These are phyloP conservation scores for Eristalis arbustorum DNA, from an alignment of 2,888 invertebrate genomes.

Conservation along the genomic window DNA sequence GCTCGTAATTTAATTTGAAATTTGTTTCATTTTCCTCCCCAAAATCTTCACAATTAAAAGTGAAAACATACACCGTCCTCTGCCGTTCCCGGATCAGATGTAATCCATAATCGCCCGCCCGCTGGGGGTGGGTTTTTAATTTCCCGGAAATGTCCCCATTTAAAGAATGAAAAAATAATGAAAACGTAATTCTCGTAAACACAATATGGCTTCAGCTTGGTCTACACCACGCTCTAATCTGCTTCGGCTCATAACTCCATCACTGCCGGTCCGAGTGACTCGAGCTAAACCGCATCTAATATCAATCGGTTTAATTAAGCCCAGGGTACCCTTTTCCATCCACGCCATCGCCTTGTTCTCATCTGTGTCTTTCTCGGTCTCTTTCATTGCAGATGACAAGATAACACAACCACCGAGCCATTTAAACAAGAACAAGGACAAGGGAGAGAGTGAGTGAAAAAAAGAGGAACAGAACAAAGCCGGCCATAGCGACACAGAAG, in stretches of 20 bases:
- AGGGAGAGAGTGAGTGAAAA: neutral
- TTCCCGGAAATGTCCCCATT: neutral
- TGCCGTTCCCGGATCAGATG: neutral
- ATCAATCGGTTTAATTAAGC: slow-evolving; percentile 59
- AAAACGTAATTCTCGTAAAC: neutral
- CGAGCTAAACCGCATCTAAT: slow-evolving; percentile 54
- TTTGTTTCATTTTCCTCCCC: neutral
- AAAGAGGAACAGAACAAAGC: neutral
- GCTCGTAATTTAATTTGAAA: neutral
- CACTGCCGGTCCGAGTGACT: slow-evolving; percentile 14
- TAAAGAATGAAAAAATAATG: neutral
- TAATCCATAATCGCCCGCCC: slow-evolving; percentile 7
- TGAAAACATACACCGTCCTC: neutral
- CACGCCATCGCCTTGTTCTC: slow-evolving; percentile 10
- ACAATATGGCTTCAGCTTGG: slow-evolving; percentile 6
- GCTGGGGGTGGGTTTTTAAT: neutral
- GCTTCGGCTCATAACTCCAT: slow-evolving; percentile 11
- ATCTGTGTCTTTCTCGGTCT: slow-evolving; percentile 14
- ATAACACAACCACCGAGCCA: slow-evolving; percentile 53
- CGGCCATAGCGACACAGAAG: neutral
- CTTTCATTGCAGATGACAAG: slow-evolving; percentile 64
- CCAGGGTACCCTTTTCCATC: slow-evolving; percentile 39
- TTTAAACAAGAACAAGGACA: neutral
- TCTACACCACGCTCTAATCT: too few species aligned
- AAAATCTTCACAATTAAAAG: neutral